Percentiles rank a stretch among this genome's conserved stretches.
phyloP scores from a whole-genome alignment of 2,797 vertebrate species.

The Ammospiza maritima region DNA sequence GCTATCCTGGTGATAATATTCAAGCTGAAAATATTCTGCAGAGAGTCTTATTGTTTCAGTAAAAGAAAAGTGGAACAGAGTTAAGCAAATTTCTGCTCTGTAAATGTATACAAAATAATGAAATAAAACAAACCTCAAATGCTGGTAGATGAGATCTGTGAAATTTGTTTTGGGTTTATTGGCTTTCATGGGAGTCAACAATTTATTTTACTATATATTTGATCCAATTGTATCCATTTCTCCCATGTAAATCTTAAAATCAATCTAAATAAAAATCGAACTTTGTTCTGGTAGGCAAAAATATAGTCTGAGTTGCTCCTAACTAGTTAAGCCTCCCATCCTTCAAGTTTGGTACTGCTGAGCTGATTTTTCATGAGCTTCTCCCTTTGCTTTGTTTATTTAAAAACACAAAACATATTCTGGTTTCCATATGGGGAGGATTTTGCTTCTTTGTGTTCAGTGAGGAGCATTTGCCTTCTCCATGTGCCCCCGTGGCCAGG shows the following conservation, averaged over 20 bases:
- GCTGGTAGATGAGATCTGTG: slow-evolving; percentile 79
- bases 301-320: slow-evolving; percentile 64
- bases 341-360: slow-evolving; percentile 73
- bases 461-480: slow-evolving; percentile 74
- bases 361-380: slow-evolving; percentile 80
- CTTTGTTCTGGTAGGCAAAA: slow-evolving; percentile 72
- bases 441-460: slow-evolving; percentile 62
- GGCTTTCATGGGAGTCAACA: slow-evolving; percentile 79
- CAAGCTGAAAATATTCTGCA: slow-evolving; percentile 86
- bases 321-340: slow-evolving; percentile 64
- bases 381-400: slow-evolving; percentile 69
- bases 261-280: slow-evolving; percentile 86
- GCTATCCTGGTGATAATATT: slow-evolving; percentile 90
- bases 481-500: slow-evolving; percentile 71
- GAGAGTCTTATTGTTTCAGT: slow-evolving; percentile 80
- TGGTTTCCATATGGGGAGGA: slow-evolving; percentile 74
- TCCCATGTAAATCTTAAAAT: slow-evolving; percentile 87
- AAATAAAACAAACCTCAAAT: slow-evolving; percentile 79
- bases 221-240: slow-evolving; percentile 86
- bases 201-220: slow-evolving; percentile 84
- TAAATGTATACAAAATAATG: slow-evolving; percentile 77
- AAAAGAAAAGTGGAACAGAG: slow-evolving; percentile 64
- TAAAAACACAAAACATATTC: slow-evolving; percentile 75
- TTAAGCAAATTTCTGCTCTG: slow-evolving; percentile 73
- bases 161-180: slow-evolving; percentile 81